Conservation (phyloP, 2,797 vertebrate genomes). For the Rachycentron canadum region DNA sequence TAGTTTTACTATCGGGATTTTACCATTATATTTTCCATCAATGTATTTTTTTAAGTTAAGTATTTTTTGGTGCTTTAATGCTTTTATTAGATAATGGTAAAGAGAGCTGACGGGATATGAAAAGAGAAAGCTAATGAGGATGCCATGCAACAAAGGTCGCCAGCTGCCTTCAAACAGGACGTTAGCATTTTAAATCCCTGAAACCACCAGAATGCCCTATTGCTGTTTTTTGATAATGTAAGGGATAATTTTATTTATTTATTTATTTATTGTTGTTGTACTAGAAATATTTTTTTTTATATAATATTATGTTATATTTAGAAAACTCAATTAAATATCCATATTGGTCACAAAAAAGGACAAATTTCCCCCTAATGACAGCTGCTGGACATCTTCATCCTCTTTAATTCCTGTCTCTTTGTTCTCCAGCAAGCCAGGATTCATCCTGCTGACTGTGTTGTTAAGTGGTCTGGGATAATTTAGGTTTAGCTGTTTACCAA, state of each 20-base stretch:
- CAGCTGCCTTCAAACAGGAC: not conserved
- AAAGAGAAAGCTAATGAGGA: not conserved
- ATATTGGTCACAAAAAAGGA: not conserved
- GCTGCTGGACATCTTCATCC: slow-evolving; percentile 8
- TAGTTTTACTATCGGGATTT: not conserved
- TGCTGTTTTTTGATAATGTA: not conserved
- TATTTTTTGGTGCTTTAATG: not conserved
- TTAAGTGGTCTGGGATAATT: slow-evolving; percentile 45
- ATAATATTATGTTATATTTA: not conserved
- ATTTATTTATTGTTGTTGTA: no score
- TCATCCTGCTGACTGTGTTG: slow-evolving; percentile 37
- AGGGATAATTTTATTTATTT: not conserved
- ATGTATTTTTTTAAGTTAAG: no score
- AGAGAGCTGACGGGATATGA: not conserved
- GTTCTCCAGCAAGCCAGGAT: not conserved
- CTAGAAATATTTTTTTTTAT: not conserved
- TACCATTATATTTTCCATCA: not conserved
- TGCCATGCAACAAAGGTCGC: not conserved
- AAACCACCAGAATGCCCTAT: not conserved
- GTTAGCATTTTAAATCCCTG: not conserved
- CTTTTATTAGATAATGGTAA: no score
- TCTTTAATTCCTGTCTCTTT: slow-evolving; percentile 1
- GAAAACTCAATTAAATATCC: not conserved
- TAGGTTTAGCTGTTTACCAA: slow-evolving; percentile 53
- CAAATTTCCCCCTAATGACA: not conserved